Percentiles rank a stretch among this genome's conserved stretches.
Conservation (phyloP, 2,888 invertebrate genomes). For the Schrankia costaestrigalis region DNA sequence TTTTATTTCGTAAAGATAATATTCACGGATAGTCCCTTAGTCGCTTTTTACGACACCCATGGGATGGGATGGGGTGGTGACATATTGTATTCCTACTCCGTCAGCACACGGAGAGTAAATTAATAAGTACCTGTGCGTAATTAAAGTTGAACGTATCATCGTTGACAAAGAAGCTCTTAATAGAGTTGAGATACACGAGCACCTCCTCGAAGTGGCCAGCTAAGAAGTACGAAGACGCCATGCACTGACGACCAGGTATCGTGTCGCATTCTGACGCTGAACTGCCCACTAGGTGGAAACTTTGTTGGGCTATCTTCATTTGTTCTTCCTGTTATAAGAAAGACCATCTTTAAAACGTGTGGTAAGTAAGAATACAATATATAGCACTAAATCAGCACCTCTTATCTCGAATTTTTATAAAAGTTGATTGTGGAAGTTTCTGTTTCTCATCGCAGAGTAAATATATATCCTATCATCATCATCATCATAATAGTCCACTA, state of each 20-base stretch:
- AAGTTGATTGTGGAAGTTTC: too few species aligned
- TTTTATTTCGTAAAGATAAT: too few species aligned
- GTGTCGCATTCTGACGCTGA: constrained; percentile 99
- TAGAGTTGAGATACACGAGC: constrained; percentile 96
- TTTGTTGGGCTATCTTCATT: constrained; percentile 96
- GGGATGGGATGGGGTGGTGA: background rate
- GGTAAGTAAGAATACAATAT: too few species aligned
- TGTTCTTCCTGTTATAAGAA: constrained; percentile 87
- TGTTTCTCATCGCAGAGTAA: too few species aligned
- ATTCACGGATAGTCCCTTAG: too few species aligned
- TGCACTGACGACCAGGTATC: constrained; percentile 97
- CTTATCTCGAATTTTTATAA: too few species aligned
- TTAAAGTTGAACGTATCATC: constrained; percentile 95
- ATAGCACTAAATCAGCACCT: too few species aligned
- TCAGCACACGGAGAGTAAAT: background rate
- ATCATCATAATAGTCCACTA: too few species aligned
- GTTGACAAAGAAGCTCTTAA: constrained; percentile 96
- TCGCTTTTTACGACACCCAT: background rate
- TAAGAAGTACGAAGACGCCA: constrained; percentile 98
- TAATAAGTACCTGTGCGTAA: constrained; percentile 83
- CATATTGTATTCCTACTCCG: background rate
- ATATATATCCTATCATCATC: too few species aligned
- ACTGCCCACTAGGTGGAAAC: constrained; percentile 97
- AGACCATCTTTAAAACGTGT: background rate
- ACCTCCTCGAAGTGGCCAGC: constrained; percentile 98